Evolutionary conservation across 1,140 invertebrate genomes (phyloP), one percentile per base, ranked within the genome.

Genomic region (Drosophila funebris): DNA sequence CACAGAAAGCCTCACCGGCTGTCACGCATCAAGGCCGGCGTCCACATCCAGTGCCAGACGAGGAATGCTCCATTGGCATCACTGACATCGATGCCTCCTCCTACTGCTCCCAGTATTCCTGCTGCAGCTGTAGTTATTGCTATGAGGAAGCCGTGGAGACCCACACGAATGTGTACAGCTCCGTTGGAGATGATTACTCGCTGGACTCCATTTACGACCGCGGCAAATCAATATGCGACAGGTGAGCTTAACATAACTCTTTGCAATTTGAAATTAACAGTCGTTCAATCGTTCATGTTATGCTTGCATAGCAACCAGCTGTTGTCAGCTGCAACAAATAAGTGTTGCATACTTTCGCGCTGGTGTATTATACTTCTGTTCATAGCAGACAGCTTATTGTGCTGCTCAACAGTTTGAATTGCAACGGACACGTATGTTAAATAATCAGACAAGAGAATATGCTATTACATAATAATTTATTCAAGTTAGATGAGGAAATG

Each of bases 41-140:
- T n/a, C 31, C 48, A 11, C 52, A 61, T 6, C 56, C 43, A 0
- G 27, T 54, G 2, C 39, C 60, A 18, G 85, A 82, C 13, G 92
- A 91, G 6, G 92, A 92, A 8, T 61, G 80, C 71, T 57, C 78
- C 76, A 76, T 93, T 91, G 90, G 87, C 39, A 84, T 90, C 11
- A 91, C 85, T 9, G 90, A 90, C 54, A 22, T 91, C 16, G 89
- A 83, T 7, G 89, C 81, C 60, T 93, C 92, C 0, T 93, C 92
- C n/a, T 81, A 74, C 24, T 93, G 93, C 8, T 94, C 93, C n/a
- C 93, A 93, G 67, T 93, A 93, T 76, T 93, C 93, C 0, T 85
- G 91, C 13, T 93, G 93, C 87, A 93, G 93, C 62, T 94, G 93
- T 78, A 93, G 93, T 58, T 93, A 93, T 76, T 94, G 93, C 83